Evolutionary conservation across 2,113 vertebrate species (phyloP), one percentile per base, ranked within the genome.

Genomic region (Reinhardtius hippoglossoides): DNA sequence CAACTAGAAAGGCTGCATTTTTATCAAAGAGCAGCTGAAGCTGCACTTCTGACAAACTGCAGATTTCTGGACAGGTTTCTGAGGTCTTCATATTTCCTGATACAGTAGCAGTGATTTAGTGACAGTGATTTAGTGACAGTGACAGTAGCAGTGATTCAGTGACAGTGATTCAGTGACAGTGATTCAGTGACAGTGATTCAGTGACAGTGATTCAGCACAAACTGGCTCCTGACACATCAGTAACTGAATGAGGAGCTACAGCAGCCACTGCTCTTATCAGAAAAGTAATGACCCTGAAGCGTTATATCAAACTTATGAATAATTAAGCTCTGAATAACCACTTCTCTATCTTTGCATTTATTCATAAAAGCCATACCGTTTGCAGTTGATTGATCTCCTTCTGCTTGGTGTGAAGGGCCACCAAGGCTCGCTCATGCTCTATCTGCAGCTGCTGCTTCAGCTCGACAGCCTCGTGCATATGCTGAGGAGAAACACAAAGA

Each of bases 371-470:
- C 46, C 57, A n/a, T 88, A 97, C 97, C 97, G 96, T 96, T 93
- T 97, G 97, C 93, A 98, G 95, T 78, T 96, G 95, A 71, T 95
- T 93, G 56, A 97, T 96, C 92, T 97, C 96, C 95, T 95, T 96
- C 96, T 97, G 97, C 90, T 96, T 97, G 91, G 94, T 94, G 78
- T 92, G 95, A 92, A 98, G 96, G 44, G 95, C 93, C 72, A 93
- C 97, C 96, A 97, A 94, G 88, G 95, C 96, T 88, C 96, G 95
- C 85, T 96, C 97, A 97, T 99, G 96, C 96, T 98, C 97, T 89
- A 93, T 74, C 83, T 97, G 95, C 93, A 97, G 92, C 91, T 96
- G 96, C 94, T 97, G 96, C 95, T 95, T 95, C 90, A 95, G 94
- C 44, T 96, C 95, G 14, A 96, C 95, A 86, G 96, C 94, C 92